These are phyloP conservation scores for Lethrus apterus DNA, from an alignment of 1,140 invertebrate genomes.

Conservation along the genomic window DNA sequence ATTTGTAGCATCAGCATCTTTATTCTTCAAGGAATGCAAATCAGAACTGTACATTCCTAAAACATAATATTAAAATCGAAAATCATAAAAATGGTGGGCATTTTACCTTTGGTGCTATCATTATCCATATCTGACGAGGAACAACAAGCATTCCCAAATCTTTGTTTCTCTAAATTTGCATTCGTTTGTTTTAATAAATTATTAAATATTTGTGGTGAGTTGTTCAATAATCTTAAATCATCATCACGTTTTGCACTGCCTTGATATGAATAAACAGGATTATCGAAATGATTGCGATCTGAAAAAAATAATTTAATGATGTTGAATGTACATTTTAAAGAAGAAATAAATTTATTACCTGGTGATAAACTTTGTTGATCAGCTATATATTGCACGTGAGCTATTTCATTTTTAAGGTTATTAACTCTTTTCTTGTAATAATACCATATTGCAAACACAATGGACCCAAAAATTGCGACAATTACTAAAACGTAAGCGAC, in stretches of 20 bases:
- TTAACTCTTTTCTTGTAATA: conserved; percentile 72
- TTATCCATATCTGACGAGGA: conserved; percentile 43
- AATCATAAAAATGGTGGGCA: neutral
- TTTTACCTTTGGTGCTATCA: conserved; percentile 19
- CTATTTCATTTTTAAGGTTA: conserved; percentile 76
- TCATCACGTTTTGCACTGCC: conserved; percentile 46
- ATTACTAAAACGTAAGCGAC: conserved; percentile 59
- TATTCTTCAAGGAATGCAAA: conserved; percentile 61
- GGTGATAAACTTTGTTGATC: conserved; percentile 56
- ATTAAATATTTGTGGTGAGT: conserved; percentile 53
- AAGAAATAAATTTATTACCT: conserved; percentile 40
- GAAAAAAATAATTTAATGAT: conserved; percentile 34
- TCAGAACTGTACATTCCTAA: conserved; percentile 21
- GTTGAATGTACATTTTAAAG: neutral
- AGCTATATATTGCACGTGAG: conserved; percentile 83
- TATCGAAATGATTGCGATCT: conserved; percentile 88
- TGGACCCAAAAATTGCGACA: conserved; percentile 57
- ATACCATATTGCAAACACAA: conserved; percentile 57
- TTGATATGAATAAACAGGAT: conserved; percentile 82
- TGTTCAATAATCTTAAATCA: conserved; percentile 37
- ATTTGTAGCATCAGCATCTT: conserved; percentile 74
- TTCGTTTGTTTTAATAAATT: conserved; percentile 58
- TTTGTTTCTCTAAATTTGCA: conserved; percentile 50
- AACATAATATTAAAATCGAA: neutral
- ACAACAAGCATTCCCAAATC: conserved; percentile 43